phyloP scores from a whole-genome alignment of 2,797 vertebrate genomes.

The Varecia variegata region DNA sequence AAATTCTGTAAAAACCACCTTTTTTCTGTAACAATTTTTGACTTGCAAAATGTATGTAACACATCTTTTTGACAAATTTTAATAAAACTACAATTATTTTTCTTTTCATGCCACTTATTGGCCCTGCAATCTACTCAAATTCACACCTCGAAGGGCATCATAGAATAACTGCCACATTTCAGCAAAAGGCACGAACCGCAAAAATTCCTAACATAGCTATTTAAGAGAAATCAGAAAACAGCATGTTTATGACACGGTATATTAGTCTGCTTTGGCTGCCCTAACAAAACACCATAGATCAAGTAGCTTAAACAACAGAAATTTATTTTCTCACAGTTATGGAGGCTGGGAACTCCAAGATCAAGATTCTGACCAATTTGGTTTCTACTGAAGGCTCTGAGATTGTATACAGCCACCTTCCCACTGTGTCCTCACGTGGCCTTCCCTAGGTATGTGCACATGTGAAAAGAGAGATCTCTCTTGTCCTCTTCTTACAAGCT shows the following conservation, averaged over 20 bases:
- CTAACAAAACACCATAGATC: not conserved
- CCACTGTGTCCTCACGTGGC: not conserved
- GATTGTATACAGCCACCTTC: not conserved
- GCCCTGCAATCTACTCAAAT: not conserved
- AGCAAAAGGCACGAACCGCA: not conserved
- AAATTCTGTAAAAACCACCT: not conserved
- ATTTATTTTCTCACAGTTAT: not conserved
- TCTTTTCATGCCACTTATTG: not conserved
- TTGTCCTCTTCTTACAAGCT: not conserved
- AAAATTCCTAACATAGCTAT: not conserved
- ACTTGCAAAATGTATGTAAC: not conserved
- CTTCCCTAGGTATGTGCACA: not conserved
- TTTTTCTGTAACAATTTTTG: not conserved
- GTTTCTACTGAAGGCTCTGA: not conserved
- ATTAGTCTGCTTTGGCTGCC: not conserved
- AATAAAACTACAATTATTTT: not conserved
- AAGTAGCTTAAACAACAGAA: not conserved
- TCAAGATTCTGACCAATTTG: not conserved
- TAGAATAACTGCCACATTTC: not conserved
- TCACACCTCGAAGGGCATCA: not conserved
- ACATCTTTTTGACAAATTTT: not conserved
- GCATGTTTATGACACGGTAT: not conserved
- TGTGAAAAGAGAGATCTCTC: not conserved
- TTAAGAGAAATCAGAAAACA: not conserved
- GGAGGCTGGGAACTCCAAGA: not conserved